Conservation (phyloP, 2,888 invertebrate species). For the Tetramorium bicarinatum region DNA sequence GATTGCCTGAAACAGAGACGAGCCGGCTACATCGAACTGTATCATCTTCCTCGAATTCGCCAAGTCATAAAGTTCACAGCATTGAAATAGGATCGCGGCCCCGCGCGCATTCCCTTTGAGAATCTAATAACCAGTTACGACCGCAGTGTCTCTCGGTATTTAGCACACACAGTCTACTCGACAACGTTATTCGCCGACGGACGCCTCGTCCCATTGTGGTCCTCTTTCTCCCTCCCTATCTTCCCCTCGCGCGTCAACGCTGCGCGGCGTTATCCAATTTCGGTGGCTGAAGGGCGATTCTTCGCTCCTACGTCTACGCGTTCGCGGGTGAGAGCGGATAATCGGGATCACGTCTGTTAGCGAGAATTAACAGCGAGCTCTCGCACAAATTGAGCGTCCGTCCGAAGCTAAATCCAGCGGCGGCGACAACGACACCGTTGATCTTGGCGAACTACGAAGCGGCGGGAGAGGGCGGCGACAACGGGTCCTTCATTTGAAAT, state of each 20-base stretch:
- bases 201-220: neutral
- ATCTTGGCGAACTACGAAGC: conserved; percentile 22
- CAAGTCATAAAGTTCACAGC: conserved; percentile 11
- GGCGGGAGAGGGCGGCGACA: neutral
- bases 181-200: neutral
- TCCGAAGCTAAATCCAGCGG: neutral
- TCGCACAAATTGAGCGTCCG: conserved; percentile 36
- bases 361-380: conserved; percentile 28
- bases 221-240: neutral
- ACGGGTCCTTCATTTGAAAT: conserved; percentile 49
- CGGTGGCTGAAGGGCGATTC: neutral
- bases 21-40: neutral
- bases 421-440: conserved; percentile 28
- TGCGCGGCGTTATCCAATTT: neutral
- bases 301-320: neutral
- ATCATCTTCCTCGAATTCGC: neutral
- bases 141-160: neutral
- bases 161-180: neutral
- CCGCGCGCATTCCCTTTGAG: conserved; percentile 4
- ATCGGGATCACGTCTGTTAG: conserved; percentile 27
- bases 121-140: conserved; percentile 40
- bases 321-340: conserved; percentile 6
- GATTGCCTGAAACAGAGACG: neutral
- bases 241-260: neutral
- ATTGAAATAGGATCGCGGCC: conserved; percentile 2